Conservation (phyloP, 2,888 invertebrate genomes). For the Metacarcinus magister region DNA sequence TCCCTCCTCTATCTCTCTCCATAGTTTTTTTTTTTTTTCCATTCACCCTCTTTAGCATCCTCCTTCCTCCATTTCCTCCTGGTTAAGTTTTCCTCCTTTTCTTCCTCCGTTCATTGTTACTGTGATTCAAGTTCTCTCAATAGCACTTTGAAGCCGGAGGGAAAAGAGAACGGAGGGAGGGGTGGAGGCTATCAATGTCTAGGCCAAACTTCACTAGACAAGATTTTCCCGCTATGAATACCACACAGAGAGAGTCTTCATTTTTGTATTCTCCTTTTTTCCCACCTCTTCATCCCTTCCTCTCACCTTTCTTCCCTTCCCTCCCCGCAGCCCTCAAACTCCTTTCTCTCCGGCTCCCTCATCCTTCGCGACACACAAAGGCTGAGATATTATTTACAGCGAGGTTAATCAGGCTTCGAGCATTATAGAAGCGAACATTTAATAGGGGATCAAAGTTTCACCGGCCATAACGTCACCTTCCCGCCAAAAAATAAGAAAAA, state of each 20-base stretch:
- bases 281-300: not conserved
- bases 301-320: not conserved
- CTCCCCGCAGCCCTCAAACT: not conserved
- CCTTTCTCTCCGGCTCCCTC: not conserved
- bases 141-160: not conserved
- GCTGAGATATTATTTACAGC: not conserved
- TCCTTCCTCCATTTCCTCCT: not conserved
- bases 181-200: not conserved
- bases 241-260: not conserved
- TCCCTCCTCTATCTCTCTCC: not conserved
- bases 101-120: not conserved
- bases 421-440: not conserved
- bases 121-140: not conserved
- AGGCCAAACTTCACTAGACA: not conserved
- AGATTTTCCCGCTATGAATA: not conserved
- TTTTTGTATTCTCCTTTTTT: not conserved
- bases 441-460: not conserved
- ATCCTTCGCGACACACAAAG: not conserved
- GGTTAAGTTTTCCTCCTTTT: not conserved
- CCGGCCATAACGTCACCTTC: not conserved
- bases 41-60: constrained; percentile 20
- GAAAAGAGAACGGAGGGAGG: not conserved
- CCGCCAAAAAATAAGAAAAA: too few species aligned
- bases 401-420: not conserved
- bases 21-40: not conserved